These are phyloP conservation scores for Pocota personata DNA, from an alignment of 2,888 invertebrate genomes.

Conservation along the genomic window DNA sequence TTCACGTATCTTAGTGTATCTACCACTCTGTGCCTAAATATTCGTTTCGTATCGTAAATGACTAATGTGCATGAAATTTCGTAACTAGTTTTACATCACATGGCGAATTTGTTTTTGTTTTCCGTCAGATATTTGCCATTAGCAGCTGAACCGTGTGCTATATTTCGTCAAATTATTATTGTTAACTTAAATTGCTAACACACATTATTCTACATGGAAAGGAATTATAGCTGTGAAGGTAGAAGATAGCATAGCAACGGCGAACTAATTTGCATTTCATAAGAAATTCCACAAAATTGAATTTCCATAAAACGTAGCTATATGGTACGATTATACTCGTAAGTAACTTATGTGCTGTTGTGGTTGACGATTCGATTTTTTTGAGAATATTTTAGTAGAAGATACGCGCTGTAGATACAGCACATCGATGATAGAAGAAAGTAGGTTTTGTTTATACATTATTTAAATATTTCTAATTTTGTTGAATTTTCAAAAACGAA, in stretches of 20 bases:
- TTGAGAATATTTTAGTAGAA: constrained; percentile 17
- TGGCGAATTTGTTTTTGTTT: constrained; percentile 18
- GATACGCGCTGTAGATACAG: constrained; percentile 16
- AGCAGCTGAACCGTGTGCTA: constrained; percentile 12
- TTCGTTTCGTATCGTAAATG: background rate
- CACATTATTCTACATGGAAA: background rate
- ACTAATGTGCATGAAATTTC: constrained; percentile 20
- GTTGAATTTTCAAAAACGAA: constrained; percentile 33
- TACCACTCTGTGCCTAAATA: background rate
- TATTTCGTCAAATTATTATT: constrained; percentile 32
- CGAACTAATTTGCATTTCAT: constrained; percentile 58
- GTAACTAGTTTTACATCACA: constrained; percentile 9
- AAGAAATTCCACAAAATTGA: constrained; percentile 45
- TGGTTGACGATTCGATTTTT: background rate
- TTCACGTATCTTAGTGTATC: background rate
- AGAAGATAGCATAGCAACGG: constrained; percentile 17
- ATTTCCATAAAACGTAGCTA: constrained; percentile 46
- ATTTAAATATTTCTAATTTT: constrained; percentile 59
- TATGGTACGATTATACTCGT: background rate
- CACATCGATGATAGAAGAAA: constrained; percentile 42
- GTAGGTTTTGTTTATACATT: constrained; percentile 57
- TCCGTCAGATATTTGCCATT: background rate
- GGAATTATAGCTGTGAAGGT: background rate
- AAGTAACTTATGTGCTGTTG: background rate
- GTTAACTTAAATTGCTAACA: background rate